Evolutionary conservation across 2,113 vertebrate species (phyloP).

Genomic region (Lepus americanus): DNA sequence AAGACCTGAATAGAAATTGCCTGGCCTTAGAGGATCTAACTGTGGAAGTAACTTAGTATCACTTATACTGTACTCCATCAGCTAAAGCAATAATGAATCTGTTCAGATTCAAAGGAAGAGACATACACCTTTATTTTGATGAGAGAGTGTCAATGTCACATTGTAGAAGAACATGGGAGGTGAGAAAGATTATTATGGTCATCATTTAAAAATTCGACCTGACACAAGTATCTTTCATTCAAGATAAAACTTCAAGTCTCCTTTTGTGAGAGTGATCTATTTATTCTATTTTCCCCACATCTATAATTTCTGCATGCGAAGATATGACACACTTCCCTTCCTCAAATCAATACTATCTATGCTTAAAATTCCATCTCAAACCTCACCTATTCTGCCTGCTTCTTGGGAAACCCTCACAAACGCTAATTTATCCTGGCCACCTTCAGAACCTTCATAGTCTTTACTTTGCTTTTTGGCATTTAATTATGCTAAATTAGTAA

Average conservation of each 20-base stretch:
- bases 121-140: neutral
- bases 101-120: neutral
- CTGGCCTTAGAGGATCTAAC: neutral
- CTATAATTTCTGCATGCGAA: neutral
- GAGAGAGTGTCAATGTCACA: neutral
- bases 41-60: neutral
- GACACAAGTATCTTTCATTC: neutral
- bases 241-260: neutral
- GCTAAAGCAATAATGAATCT: neutral
- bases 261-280: neutral
- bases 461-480: neutral
- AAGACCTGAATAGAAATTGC: neutral
- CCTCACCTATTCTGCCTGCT: neutral
- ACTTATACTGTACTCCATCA: neutral
- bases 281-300: neutral
- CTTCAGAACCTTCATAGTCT: neutral
- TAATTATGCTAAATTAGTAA: neutral
- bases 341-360: neutral
- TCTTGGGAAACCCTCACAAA: neutral
- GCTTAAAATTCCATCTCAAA: neutral
- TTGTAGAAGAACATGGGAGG: neutral
- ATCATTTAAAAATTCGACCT: neutral
- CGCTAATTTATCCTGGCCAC: neutral
- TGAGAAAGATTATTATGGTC: neutral
- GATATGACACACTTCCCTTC: neutral